A percentile compares a stretch with the other conserved stretches of the same genome.
Conservation (phyloP, 2,797 vertebrate genomes). For the Babyrousa celebensis region DNA sequence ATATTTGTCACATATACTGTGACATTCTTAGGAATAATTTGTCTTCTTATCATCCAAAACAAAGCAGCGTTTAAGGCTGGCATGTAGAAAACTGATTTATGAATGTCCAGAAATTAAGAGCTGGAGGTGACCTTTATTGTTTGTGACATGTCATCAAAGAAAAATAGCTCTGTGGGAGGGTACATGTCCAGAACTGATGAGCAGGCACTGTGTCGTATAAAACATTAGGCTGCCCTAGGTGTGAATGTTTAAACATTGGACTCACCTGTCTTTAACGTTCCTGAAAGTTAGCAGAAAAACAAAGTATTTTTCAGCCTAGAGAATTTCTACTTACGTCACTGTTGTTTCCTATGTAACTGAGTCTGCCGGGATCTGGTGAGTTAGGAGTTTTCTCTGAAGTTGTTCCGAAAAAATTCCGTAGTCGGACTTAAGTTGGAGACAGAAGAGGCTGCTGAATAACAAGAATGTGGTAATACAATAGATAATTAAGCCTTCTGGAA, state of each 20-base stretch:
- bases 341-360: not conserved
- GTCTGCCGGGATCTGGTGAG: slow-evolving; percentile 51
- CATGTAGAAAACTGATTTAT: not conserved
- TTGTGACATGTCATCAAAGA: not conserved
- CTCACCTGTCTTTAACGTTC: not conserved
- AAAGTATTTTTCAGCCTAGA: slow-evolving; percentile 15
- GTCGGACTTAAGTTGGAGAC: not conserved
- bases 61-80: slow-evolving; percentile 52
- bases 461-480: slow-evolving; percentile 69
- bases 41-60: slow-evolving; percentile 64
- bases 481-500: slow-evolving; percentile 80
- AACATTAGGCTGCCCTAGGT: not conserved
- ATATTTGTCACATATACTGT: not conserved
- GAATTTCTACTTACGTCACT: slow-evolving; percentile 55
- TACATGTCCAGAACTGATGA: rapidly evolving
- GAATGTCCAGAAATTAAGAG: not conserved
- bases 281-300: slow-evolving; percentile 57
- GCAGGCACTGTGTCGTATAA: rapidly evolving
- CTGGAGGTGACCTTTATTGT: not conserved
- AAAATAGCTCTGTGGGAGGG: not conserved
- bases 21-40: slow-evolving; percentile 57
- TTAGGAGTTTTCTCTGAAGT: slow-evolving; percentile 72
- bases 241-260: not conserved
- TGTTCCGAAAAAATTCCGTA: slow-evolving; percentile 64
- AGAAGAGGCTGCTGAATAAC: slow-evolving; percentile 57